A percentile compares a stretch with the other conserved stretches of the same genome.
Evolutionary conservation across 2,113 vertebrate genomes (phyloP).

Genomic region (Scytalopus superciliaris): DNA sequence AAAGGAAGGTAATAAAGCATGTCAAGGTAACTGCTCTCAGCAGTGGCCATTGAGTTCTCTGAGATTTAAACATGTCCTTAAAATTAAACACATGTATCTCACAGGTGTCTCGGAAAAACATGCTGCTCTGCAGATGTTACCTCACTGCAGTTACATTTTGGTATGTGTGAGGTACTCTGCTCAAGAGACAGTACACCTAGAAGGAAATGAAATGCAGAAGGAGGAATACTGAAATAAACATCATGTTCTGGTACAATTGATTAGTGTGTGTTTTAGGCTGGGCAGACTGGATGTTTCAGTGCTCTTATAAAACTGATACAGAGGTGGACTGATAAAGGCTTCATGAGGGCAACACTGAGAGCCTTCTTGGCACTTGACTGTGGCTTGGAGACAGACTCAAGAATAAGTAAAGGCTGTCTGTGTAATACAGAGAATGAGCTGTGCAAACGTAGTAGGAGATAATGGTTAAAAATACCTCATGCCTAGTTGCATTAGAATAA

Average conservation of each 20-base stretch:
- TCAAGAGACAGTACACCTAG: background rate
- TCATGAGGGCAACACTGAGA: background rate
- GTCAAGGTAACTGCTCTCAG: background rate
- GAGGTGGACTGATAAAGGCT: background rate
- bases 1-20: conserved; percentile 74
- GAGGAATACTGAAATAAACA: background rate
- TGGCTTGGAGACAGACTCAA: background rate
- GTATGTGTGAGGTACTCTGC: background rate
- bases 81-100: background rate
- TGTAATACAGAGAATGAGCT: background rate
- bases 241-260: background rate
- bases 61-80: background rate
- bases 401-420: background rate
- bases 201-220: background rate
- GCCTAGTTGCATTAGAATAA: background rate
- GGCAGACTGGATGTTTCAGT: background rate
- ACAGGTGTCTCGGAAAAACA: background rate
- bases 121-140: background rate
- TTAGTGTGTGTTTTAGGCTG: background rate
- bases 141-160: background rate
- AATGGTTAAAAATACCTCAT: conserved; percentile 10
- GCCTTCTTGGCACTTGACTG: background rate
- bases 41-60: background rate
- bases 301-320: background rate
- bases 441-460: background rate